Conservation (phyloP, 1,140 invertebrate genomes). For the Ceratosolen solmsi region DNA sequence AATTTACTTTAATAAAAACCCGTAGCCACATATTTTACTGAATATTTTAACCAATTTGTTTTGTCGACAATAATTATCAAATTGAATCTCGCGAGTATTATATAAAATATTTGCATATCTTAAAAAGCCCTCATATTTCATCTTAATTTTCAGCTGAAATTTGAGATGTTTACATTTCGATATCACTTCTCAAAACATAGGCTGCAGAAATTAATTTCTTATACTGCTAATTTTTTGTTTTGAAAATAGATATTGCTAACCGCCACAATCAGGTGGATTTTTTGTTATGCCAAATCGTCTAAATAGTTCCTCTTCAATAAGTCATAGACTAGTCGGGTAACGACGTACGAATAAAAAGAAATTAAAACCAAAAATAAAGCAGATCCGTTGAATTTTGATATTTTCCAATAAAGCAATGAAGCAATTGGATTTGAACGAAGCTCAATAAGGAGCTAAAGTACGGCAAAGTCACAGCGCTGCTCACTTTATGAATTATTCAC, state of each 20-base stretch:
- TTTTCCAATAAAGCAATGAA: not conserved
- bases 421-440: not conserved
- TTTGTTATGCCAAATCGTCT: not conserved
- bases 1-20: not conserved
- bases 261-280: conserved; percentile 44
- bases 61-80: conserved; percentile 23
- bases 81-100: not conserved
- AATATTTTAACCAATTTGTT: conserved; percentile 7
- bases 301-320: not conserved
- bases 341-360: no score
- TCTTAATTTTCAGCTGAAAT: conserved; percentile 38
- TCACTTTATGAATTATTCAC: not conserved
- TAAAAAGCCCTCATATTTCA: conserved; percentile 21
- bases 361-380: not conserved
- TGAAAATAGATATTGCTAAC: conserved; percentile 43
- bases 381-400: no score
- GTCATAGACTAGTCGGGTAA: not conserved
- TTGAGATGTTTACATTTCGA: conserved; percentile 43
- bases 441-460: not conserved
- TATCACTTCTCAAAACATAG: conserved; percentile 43
- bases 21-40: not conserved
- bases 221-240: conserved; percentile 39
- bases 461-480: not conserved
- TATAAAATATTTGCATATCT: conserved; percentile 22
- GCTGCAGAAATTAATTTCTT: conserved; percentile 8